Evolutionary conservation across 2,888 invertebrate genomes (phyloP).

Genomic region (Campoplex nolae): DNA sequence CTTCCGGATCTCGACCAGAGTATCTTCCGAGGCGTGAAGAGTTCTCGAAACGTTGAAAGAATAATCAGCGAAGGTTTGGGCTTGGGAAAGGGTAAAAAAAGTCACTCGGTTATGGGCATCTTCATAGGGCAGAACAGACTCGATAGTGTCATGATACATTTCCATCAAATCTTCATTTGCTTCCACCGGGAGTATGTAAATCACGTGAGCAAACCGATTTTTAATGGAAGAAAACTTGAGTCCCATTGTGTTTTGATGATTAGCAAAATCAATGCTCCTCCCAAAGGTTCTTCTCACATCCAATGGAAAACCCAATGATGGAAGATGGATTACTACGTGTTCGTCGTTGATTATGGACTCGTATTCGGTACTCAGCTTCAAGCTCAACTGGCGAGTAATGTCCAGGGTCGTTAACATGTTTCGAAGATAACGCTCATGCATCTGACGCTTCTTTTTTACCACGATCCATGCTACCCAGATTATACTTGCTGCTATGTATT

Average conservation of each 20-base stretch:
- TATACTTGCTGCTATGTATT: conserved; percentile 74
- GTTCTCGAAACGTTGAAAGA: conserved; percentile 71
- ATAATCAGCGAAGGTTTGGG: conserved; percentile 63
- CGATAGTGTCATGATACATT: conserved; percentile 74
- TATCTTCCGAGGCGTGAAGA: conserved; percentile 73
- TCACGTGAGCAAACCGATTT: conserved; percentile 69
- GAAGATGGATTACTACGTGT: conserved; percentile 72
- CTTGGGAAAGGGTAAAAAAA: conserved; percentile 71
- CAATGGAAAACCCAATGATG: conserved; percentile 71
- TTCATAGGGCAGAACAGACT: conserved; percentile 65
- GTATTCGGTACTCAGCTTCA: conserved; percentile 66
- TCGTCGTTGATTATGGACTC: conserved; percentile 47
- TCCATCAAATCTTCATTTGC: conserved; percentile 66
- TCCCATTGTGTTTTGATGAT: conserved; percentile 70
- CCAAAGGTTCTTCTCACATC: conserved; percentile 69
- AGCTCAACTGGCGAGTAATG: conserved; percentile 54
- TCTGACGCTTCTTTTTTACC: conserved; percentile 67
- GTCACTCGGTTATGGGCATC: conserved; percentile 66
- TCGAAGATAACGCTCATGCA: conserved; percentile 70
- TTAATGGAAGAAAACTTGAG: conserved; percentile 70
- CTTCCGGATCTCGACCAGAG: conserved; percentile 63
- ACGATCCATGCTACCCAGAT: conserved; percentile 72
- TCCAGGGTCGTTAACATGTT: conserved; percentile 68
- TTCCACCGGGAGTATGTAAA: conserved; percentile 73
- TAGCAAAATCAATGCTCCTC: conserved; percentile 51